Conservation (phyloP, 2,888 invertebrate genomes). For the Cristatella mucedo region DNA sequence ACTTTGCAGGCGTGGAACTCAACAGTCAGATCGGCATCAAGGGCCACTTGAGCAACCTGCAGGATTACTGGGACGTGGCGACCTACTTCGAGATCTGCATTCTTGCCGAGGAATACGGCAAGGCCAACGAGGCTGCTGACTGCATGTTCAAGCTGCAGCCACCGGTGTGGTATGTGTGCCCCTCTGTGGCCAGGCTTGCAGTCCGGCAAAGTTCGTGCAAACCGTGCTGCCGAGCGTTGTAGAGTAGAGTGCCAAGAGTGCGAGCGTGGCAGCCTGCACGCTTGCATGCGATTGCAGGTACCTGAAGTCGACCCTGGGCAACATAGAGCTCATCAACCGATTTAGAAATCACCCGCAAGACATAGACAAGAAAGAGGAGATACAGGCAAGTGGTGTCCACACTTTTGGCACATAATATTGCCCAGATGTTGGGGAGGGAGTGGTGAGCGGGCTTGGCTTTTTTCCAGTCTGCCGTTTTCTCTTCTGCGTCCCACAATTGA, state of each 20-base stretch:
- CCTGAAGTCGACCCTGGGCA: conserved; percentile 53
- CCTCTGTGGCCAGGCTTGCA: too few species aligned
- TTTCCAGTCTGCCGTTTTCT: too few species aligned
- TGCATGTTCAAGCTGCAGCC: conserved; percentile 46
- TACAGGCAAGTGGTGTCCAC: too few species aligned
- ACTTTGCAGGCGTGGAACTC: conserved; percentile 59
- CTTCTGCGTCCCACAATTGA: too few species aligned
- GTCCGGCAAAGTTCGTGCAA: too few species aligned
- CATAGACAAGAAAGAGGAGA: too few species aligned
- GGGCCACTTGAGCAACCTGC: conserved; percentile 74
- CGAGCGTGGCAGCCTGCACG: too few species aligned
- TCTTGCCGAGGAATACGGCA: conserved; percentile 83
- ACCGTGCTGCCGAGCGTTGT: too few species aligned
- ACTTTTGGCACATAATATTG: too few species aligned
- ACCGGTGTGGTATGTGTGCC: conserved; percentile 38
- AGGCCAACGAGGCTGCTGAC: conserved; percentile 82
- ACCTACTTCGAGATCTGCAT: conserved; percentile 97
- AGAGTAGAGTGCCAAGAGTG: too few species aligned
- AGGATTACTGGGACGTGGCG: conserved; percentile 97
- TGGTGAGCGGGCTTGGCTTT: too few species aligned
- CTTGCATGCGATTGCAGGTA: conserved; percentile 46
- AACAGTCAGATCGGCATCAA: conserved; percentile 96
- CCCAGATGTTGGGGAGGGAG: too few species aligned
- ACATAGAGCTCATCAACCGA: conserved; percentile 73
- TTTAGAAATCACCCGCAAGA: conserved; percentile 70